Conservation (phyloP, 92 coral and sea anemone species). For the Montipora capitata region DNA sequence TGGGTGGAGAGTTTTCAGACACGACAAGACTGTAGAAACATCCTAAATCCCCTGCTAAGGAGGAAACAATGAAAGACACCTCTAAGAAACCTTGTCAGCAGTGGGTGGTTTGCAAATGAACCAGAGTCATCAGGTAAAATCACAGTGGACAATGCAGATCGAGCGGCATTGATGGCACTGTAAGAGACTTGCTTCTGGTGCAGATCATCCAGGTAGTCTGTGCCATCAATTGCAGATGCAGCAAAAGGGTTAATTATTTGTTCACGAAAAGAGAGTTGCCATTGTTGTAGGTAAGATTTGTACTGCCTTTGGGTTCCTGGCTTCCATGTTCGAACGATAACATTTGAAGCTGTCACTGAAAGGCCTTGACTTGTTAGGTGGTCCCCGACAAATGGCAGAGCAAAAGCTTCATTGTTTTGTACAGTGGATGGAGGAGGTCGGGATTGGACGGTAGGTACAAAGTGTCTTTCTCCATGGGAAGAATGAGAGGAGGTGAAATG, state of each 20-base stretch:
- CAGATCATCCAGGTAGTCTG: conserved; percentile 52
- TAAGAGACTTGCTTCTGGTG: conserved; percentile 43
- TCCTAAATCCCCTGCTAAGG: conserved; percentile 72
- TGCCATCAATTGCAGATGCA: conserved; percentile 51
- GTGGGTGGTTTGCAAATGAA: conserved; percentile 66
- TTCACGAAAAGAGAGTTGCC: conserved; percentile 51
- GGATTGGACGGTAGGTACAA: too few relatives aligned
- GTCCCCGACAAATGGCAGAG: too few relatives aligned
- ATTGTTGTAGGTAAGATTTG: conserved; percentile 32
- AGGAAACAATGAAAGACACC: conserved; percentile 71
- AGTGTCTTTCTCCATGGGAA: too few relatives aligned
- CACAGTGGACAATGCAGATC: conserved; percentile 57
- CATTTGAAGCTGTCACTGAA: not conserved
- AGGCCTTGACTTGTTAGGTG: conserved; percentile 14
- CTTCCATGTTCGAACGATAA: conserved; percentile 15
- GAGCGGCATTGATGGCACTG: conserved; percentile 61
- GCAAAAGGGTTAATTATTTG: conserved; percentile 56
- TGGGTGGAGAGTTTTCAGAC: conserved; percentile 58
- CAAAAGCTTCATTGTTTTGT: too few relatives aligned
- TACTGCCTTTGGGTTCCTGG: conserved; percentile 58
- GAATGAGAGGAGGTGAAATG: too few relatives aligned
- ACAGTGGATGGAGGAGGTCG: too few relatives aligned
- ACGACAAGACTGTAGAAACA: conserved; percentile 59
- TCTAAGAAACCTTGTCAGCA: conserved; percentile 20
- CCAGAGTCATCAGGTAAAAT: conserved; percentile 14